phyloP scores from a whole-genome alignment of 35 echinoderm and acorn worm species.

The Apostichopus japonicus region DNA sequence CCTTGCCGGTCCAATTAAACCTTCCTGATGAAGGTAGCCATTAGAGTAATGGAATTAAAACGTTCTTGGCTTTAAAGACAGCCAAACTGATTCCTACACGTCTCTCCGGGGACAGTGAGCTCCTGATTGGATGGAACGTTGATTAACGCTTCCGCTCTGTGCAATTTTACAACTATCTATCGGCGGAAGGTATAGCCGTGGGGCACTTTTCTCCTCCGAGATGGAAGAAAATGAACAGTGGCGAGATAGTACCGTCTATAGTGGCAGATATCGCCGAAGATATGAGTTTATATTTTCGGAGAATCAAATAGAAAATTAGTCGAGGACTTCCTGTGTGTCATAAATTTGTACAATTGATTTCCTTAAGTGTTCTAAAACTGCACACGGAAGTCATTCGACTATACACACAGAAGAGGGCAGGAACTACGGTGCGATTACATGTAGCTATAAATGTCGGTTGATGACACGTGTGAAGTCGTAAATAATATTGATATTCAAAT shows the following conservation, averaged over 20 bases:
- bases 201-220: conserved; percentile 23
- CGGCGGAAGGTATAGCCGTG: conserved; percentile 29
- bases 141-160: conserved; percentile 52
- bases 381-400: neutral
- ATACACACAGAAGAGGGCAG: too few species aligned
- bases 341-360: conserved; percentile 54
- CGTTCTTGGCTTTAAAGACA: conserved; percentile 35
- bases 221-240: neutral
- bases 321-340: conserved; percentile 44
- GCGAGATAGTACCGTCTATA: neutral
- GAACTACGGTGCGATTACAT: too few species aligned
- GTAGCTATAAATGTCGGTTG: too few species aligned
- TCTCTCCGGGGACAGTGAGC: conserved; percentile 7
- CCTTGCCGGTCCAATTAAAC: conserved; percentile 50
- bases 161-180: conserved; percentile 54
- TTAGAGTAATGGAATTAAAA: conserved; percentile 54
- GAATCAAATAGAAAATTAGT: conserved; percentile 17
- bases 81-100: conserved; percentile 30
- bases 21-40: conserved; percentile 39
- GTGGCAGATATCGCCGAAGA: neutral
- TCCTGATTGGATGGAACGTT: conserved; percentile 43
- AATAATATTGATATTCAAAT: too few species aligned
- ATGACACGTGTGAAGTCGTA: too few species aligned
- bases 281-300: conserved; percentile 39
- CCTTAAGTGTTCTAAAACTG: neutral